Conservation (phyloP, 2,113 vertebrate species). For the Anolis carolinensis region DNA sequence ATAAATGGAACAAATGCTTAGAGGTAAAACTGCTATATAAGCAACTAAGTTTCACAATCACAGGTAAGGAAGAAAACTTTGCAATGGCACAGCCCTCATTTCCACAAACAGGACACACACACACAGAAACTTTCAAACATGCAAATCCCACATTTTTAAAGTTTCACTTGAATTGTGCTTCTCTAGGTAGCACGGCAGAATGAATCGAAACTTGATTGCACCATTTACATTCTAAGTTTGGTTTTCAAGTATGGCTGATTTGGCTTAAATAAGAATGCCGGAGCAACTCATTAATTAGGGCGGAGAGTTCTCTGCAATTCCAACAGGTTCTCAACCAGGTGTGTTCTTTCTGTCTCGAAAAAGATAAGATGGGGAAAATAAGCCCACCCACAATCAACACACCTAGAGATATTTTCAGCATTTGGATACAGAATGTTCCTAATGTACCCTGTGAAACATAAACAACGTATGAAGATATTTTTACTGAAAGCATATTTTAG, state of each 20-base stretch:
- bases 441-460: constrained; percentile 48
- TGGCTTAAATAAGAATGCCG: constrained; percentile 75
- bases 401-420: constrained; percentile 58
- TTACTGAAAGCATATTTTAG: constrained; percentile 19
- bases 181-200: constrained; percentile 64
- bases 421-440: constrained; percentile 50
- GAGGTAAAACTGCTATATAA: not conserved
- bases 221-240: constrained; percentile 78
- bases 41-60: constrained; percentile 21
- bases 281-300: constrained; percentile 77
- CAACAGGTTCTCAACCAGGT: constrained; percentile 76
- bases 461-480: constrained; percentile 26
- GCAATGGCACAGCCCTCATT: constrained; percentile 12
- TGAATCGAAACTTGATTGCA: constrained; percentile 79
- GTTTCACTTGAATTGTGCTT: constrained; percentile 62
- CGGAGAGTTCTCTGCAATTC: constrained; percentile 72
- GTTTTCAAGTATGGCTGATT: constrained; percentile 79
- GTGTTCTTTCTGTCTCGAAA: constrained; percentile 61
- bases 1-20: not conserved
- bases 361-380: not conserved
- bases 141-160: constrained; percentile 30
- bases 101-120: constrained; percentile 46
- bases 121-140: constrained; percentile 46
- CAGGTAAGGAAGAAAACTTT: constrained; percentile 18
- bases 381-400: not conserved